A percentile compares a stretch with the other conserved stretches of the same genome.
Conservation (phyloP, 2,888 invertebrate species). For the Nezara viridula region DNA sequence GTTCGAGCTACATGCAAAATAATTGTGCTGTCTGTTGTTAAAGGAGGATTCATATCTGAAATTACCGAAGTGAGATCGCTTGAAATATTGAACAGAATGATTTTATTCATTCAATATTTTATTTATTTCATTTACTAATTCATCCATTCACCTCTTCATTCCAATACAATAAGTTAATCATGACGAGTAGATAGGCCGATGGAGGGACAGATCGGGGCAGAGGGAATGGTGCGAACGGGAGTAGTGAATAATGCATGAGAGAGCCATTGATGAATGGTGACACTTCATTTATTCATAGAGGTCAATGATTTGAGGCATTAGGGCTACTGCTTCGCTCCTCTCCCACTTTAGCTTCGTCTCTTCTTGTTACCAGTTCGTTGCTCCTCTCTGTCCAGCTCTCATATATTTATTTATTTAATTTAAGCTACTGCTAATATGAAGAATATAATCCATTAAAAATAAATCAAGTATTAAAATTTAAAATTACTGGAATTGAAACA, state of each 20-base stretch:
- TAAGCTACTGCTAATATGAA: too few relatives aligned
- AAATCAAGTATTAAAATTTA: too few relatives aligned
- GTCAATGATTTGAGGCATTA: constrained; percentile 42
- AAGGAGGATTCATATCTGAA: too few relatives aligned
- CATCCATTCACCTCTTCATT: neutral
- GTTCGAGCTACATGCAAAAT: too few relatives aligned
- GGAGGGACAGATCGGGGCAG: neutral
- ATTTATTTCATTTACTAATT: too few relatives aligned
- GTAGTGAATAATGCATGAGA: constrained; percentile 38
- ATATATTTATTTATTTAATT: too few relatives aligned
- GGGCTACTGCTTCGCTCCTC: neutral
- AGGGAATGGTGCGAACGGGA: neutral
- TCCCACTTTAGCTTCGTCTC: neutral
- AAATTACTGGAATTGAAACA: too few relatives aligned
- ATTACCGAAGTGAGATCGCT: too few relatives aligned
- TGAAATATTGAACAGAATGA: too few relatives aligned
- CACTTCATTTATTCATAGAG: constrained; percentile 47
- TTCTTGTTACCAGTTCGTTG: neutral
- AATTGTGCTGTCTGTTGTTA: too few relatives aligned
- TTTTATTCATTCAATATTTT: too few relatives aligned
- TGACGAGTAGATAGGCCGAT: neutral
- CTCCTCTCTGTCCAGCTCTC: neutral
- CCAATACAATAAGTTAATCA: neutral
- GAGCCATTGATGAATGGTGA: constrained; percentile 43
- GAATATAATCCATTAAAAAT: too few relatives aligned